A percentile compares a stretch with the other conserved stretches of the same genome.
phyloP scores from a whole-genome alignment of 2,888 invertebrate species.

The Oxycera nigricornis region DNA sequence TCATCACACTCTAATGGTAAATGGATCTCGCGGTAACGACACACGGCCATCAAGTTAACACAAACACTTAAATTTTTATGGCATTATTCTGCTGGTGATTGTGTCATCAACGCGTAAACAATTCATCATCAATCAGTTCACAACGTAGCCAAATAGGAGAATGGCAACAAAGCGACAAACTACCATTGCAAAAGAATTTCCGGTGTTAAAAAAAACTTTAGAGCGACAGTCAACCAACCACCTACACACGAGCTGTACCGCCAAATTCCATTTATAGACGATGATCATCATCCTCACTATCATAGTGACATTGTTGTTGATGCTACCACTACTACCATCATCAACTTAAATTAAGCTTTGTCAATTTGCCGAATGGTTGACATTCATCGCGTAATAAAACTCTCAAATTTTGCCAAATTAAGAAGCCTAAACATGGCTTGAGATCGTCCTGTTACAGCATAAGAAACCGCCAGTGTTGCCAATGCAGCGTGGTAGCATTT shows the following conservation, averaged over 20 bases:
- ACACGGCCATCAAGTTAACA: background rate
- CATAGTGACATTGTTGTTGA: too few relatives aligned
- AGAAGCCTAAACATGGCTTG: background rate
- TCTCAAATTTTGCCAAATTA: constrained; percentile 32
- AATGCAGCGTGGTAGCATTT: background rate
- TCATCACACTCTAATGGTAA: background rate
- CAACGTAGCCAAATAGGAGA: constrained; percentile 12
- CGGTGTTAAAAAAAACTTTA: constrained; percentile 24
- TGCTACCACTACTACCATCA: background rate
- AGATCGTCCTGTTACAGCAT: background rate
- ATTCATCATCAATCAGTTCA: constrained; percentile 2
- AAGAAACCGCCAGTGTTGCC: background rate
- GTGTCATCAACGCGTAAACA: constrained; percentile 9
- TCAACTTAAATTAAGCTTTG: background rate
- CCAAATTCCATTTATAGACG: background rate
- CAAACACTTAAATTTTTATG: background rate
- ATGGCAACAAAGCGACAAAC: background rate
- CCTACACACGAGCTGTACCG: background rate
- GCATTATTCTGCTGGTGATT: background rate
- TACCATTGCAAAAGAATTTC: constrained; percentile 28
- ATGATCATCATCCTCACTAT: background rate
- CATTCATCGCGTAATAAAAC: background rate
- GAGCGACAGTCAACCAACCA: background rate
- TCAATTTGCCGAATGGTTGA: constrained; percentile 8
- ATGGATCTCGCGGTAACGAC: background rate